Evolutionary conservation across 2,888 invertebrate genomes (phyloP), one percentile per base, ranked within the genome.

Genomic region (Polydesmus complanatus): DNA sequence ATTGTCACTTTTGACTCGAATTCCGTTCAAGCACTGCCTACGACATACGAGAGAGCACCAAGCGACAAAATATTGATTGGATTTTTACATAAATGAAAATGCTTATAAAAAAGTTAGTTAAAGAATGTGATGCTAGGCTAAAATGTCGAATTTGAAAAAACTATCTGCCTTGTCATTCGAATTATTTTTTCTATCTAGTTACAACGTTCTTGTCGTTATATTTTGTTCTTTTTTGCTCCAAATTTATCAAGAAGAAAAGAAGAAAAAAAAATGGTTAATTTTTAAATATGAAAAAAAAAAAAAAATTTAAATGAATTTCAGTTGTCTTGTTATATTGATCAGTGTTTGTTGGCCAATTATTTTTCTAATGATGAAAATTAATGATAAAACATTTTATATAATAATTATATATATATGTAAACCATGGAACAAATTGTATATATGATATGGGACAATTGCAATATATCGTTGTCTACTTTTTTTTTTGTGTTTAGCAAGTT

Each of bases 371-470:
- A 5, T 37, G 37, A 37, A 37, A 37, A 37, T 37, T 37, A 14
- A 5, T 37, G 37, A 37, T 8, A 37, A 37, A 8, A 37, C 37
- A 37, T 37, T 37, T 37, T 37, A 37, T 37, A 37, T 37, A 37
- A 37, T n/a, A n/a, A n/a, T n/a, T n/a, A 14, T 37, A 37, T 37
- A 37, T 8, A 8, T 37, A 37, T 37, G 37, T 37, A 37, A 37
- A 8, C 14, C 14, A 14, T 14, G 37, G 37, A 37, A 37, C 5
- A 37, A 37, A 37, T 56, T 57, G 25, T 57, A 56, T 56, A 49
- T 49, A 23, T 22, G 50, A 57, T 48, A 57, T 57, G 57, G 57
- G 57, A 57, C 27, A 48, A 47, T 49, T 57, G 57, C 57, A 57
- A 57, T 57, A 57, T 48, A 37, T 37, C 37, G 37, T 37, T 37